A percentile compares a stretch with the other conserved stretches of the same genome.
These are phyloP conservation scores for Mesoligia furuncula DNA, from an alignment of 2,888 invertebrate species.

Conservation along the genomic window DNA sequence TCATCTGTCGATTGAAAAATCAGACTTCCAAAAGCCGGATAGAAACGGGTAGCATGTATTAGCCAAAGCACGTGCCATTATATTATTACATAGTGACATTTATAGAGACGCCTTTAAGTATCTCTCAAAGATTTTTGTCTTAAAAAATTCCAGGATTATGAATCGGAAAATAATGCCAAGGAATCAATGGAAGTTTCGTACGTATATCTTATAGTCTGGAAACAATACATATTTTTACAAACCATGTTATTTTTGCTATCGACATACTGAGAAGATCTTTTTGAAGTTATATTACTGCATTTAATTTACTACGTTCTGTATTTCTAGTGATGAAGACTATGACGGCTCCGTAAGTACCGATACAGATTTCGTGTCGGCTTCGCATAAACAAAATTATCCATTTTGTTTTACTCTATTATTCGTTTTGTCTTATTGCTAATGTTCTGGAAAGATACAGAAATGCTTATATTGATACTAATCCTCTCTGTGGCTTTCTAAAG, in stretches of 20 bases:
- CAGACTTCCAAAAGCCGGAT: not conserved
- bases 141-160: not conserved
- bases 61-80: not conserved
- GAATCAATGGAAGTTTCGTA: conserved; percentile 29
- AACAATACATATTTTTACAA: not conserved
- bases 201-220: not conserved
- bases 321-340: conserved; percentile 5
- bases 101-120: not conserved
- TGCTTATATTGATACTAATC: not conserved
- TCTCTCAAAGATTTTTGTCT: not conserved
- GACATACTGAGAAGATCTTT: not conserved
- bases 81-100: too few species aligned
- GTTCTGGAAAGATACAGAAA: not conserved
- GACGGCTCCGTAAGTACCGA: not conserved
- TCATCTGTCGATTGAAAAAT: too few species aligned
- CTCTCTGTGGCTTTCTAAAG: not conserved
- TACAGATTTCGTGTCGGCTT: not conserved
- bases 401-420: too few species aligned
- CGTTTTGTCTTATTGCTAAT: not conserved
- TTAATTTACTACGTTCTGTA: not conserved
- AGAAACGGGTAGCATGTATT: not conserved
- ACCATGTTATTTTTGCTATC: not conserved
- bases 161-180: conserved; percentile 21
- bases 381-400: too few species aligned
- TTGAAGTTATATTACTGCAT: not conserved